Evolutionary conservation across 2,888 invertebrate genomes (phyloP).

Genomic region (Coecobrya sp.): DNA sequence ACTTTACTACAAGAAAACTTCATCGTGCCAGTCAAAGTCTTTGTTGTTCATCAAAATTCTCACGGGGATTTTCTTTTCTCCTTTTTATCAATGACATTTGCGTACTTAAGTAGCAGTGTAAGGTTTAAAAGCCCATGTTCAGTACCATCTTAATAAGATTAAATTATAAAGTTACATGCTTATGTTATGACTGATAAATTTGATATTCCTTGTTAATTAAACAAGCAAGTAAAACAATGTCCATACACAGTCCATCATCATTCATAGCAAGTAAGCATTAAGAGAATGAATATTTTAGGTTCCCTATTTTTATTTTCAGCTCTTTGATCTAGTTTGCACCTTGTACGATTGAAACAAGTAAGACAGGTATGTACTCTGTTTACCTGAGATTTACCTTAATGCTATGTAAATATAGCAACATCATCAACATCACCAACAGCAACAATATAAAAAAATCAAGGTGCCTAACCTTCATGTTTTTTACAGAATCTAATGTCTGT

Average conservation of each 20-base stretch:
- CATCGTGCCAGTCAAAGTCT: slow-evolving; percentile 8
- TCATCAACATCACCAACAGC: neutral
- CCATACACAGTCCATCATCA: neutral
- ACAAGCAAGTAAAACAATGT: neutral
- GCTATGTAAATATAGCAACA: slow-evolving; percentile 58
- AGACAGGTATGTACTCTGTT: neutral
- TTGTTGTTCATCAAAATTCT: slow-evolving; percentile 38
- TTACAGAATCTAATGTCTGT: neutral
- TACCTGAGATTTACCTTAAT: neutral
- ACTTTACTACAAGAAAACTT: neutral
- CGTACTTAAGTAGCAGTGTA: neutral
- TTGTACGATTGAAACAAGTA: neutral
- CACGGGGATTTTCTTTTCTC: slow-evolving; percentile 54
- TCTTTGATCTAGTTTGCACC: slow-evolving; percentile 33
- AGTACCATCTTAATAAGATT: too few species aligned
- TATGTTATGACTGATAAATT: too few species aligned
- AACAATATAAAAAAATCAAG: neutral
- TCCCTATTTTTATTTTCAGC: neutral
- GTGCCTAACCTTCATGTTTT: slow-evolving; percentile 45
- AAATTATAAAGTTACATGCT: too few species aligned
- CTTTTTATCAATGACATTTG: neutral
- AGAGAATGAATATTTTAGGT: neutral
- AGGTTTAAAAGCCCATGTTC: neutral
- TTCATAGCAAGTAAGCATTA: neutral
- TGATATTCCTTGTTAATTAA: neutral